Evolutionary conservation across 1,140 invertebrate species (phyloP).

Genomic region (Rhyacophila brunnea): DNA sequence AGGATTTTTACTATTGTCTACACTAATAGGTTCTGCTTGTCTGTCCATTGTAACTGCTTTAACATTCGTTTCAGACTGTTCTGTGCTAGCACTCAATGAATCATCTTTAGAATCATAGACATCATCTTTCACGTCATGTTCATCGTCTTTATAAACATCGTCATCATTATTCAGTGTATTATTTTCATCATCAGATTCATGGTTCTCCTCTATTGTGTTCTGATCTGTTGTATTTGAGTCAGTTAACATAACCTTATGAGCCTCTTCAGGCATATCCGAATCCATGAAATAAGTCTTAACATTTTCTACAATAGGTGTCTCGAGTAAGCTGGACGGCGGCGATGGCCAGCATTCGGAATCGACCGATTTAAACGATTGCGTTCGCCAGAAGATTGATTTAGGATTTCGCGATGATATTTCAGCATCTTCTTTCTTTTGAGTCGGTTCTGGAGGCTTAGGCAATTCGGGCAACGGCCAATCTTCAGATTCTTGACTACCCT

Average conservation of each 20-base stretch:
- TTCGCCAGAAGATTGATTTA: conserved; percentile 44
- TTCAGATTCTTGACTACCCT: conserved; percentile 65
- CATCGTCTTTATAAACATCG: conserved; percentile 49
- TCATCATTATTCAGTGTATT: conserved; percentile 61
- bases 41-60: conserved; percentile 1
- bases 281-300: conserved; percentile 84
- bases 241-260: conserved; percentile 67
- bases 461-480: conserved; percentile 69
- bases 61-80: neutral
- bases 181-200: conserved; percentile 56
- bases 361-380: conserved; percentile 47
- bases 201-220: conserved; percentile 53
- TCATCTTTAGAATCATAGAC: conserved; percentile 7
- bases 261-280: conserved; percentile 63
- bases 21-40: neutral
- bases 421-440: conserved; percentile 34
- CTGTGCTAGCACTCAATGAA: neutral
- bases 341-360: conserved; percentile 77
- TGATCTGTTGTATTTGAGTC: conserved; percentile 56
- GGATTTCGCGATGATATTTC: conserved; percentile 46
- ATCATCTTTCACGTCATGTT: conserved; percentile 38
- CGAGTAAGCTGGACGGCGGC: conserved; percentile 68
- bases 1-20: neutral
- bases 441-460: conserved; percentile 41
- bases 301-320: conserved; percentile 68